phyloP scores from a whole-genome alignment of 2,113 vertebrate genomes.

The Apteryx owenii region DNA sequence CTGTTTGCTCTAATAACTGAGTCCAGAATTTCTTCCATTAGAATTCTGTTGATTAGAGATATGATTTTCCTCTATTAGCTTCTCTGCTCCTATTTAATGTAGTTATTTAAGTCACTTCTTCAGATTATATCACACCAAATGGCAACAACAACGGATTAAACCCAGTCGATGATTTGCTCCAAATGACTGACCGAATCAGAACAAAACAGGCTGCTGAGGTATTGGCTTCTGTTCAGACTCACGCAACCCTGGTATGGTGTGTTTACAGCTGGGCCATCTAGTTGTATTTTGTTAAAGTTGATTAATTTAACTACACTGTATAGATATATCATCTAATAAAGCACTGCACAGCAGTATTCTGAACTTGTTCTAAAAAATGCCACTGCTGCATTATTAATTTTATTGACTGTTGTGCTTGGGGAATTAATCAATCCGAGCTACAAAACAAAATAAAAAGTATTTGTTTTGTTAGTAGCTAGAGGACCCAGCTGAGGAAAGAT shows the following conservation, averaged over 20 bases:
- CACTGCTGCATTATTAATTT: constrained; percentile 11
- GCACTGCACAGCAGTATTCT: not conserved
- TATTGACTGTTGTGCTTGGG: not conserved
- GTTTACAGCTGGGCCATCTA: not conserved
- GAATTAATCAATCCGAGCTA: not conserved
- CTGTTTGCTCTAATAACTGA: not conserved
- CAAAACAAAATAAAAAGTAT: not conserved
- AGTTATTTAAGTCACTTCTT: not conserved
- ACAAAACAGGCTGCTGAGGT: not conserved
- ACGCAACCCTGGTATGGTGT: not conserved
- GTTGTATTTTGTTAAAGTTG: not conserved
- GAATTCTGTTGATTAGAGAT: not conserved
- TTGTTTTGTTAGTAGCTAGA: not conserved
- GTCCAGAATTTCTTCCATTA: not conserved
- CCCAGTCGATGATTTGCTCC: not conserved
- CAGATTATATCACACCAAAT: not conserved
- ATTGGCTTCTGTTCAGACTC: not conserved
- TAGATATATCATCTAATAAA: not conserved
- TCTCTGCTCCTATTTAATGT: not conserved
- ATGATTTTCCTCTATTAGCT: not conserved
- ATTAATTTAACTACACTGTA: not conserved
- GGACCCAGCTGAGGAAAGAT: not conserved
- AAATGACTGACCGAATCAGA: not conserved
- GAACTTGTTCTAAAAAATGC: not conserved
- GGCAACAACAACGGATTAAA: not conserved